Conservation (phyloP, 2,113 vertebrate species). For the Trichechus manatus region DNA sequence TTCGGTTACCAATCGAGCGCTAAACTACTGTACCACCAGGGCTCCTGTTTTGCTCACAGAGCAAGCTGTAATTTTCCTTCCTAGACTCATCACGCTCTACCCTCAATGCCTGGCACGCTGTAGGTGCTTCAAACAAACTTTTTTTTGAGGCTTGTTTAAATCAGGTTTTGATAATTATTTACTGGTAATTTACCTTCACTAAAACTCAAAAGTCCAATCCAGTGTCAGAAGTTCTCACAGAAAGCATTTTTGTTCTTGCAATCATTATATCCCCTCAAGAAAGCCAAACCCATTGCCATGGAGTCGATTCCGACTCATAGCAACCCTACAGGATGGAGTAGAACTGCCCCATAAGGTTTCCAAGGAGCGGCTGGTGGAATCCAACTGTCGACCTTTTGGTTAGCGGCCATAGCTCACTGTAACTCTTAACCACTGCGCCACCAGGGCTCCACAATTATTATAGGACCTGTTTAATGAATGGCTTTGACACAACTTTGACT, state of each 20-base stretch:
- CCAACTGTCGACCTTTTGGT: no score
- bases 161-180: neutral
- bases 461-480: neutral
- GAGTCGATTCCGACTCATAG: no score
- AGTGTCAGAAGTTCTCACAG: rapidly evolving
- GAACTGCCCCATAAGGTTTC: no score
- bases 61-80: neutral
- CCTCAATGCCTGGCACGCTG: neutral
- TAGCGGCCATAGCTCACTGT: no score
- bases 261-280: no score
- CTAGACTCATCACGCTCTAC: neutral
- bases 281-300: no score
- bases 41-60: neutral
- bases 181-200: neutral
- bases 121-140: neutral
- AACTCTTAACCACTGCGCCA: no score
- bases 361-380: no score
- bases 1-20: neutral
- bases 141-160: neutral
- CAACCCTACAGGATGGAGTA: no score
- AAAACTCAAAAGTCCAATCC: neutral
- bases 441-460: no score
- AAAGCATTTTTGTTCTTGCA: neutral
- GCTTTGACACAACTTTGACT: neutral
- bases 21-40: neutral